Conservation (phyloP, 2,888 invertebrate species). For the Drosophila fungiperda region DNA sequence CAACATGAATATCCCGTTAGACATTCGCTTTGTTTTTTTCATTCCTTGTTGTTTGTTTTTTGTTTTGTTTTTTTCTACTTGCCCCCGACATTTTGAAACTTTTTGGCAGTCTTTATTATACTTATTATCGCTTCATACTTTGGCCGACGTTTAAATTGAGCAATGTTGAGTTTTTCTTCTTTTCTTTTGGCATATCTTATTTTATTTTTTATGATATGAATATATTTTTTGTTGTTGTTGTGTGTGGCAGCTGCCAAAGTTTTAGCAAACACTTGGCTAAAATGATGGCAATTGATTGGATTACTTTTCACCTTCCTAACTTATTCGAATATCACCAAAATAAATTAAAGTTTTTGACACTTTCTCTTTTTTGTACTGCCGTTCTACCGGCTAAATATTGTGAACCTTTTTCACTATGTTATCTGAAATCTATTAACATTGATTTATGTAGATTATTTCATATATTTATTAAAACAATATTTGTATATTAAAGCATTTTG, state of each 20-base stretch:
- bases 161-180: constrained; percentile 33
- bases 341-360: neutral
- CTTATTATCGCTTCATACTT: constrained; percentile 77
- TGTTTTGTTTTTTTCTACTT: constrained; percentile 21
- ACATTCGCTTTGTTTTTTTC: constrained; percentile 67
- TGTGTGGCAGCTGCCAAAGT: constrained; percentile 30
- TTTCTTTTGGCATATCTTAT: neutral
- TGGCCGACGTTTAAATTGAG: constrained; percentile 55
- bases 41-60: constrained; percentile 10
- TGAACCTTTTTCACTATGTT: neutral
- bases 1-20: constrained; percentile 76
- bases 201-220: constrained; percentile 5
- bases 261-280: constrained; percentile 42
- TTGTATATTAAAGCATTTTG: neutral
- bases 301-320: constrained; percentile 49
- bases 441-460: neutral
- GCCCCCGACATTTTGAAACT: constrained; percentile 52
- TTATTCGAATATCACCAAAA: constrained; percentile 20
- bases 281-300: constrained; percentile 53
- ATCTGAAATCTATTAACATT: neutral
- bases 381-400: neutral
- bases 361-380: neutral
- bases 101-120: constrained; percentile 77
- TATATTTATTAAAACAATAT: neutral
- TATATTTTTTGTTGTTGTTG: constrained; percentile 7